Base-by-base conservation (phyloP, 2,797 vertebrate genomes). In the Sphenopsis melanotis region DNA sequence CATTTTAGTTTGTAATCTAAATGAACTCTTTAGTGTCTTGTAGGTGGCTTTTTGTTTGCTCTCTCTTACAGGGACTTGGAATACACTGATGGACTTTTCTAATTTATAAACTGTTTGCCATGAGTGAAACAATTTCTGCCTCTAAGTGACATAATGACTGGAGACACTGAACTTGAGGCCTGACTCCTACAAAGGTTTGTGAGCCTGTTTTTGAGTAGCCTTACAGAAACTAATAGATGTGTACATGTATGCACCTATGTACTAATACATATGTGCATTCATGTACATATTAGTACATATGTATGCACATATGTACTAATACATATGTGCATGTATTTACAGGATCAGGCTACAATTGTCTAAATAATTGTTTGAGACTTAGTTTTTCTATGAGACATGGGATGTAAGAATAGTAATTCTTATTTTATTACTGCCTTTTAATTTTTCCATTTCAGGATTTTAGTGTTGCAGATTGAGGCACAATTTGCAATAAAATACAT, bases 381-480 rank as follows among this genome's bases (percentile, higher is more conserved):
- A 19, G 6, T 3, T 49, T 32, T 91, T 77, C 49, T 87, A 4
- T 59, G 37, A 52, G 57, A 74, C 23, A 26, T 2, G 44, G 34
- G 18, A 50, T 53, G 16, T 30, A 89, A 65, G 61, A 83, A 85
- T 23, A 84, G 10, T 57, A 3, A 76, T 89, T 55, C 29, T 11
- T 64, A 30, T 95, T 86, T 93, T 86, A 77, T 69, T 44, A 56
- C 12, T 53, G 26, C 36, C 20, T 78, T 83, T 87, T 64, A 85
- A 47, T 69, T 89, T 94, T 90, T 74, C 4, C 22, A 46, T 76
- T 94, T 87, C 83, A 94, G 49, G 46, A 68, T 88, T 94, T 88
- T 75, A 78, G 63, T 76, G 32, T 46, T 82, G 15, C 30, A 90
- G 53, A 11, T 41, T 57, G 63, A 93, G 47, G 49, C 24, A 52